Evolutionary conservation across 2,888 invertebrate species (phyloP).

Genomic region (Galeruca laticollis): DNA sequence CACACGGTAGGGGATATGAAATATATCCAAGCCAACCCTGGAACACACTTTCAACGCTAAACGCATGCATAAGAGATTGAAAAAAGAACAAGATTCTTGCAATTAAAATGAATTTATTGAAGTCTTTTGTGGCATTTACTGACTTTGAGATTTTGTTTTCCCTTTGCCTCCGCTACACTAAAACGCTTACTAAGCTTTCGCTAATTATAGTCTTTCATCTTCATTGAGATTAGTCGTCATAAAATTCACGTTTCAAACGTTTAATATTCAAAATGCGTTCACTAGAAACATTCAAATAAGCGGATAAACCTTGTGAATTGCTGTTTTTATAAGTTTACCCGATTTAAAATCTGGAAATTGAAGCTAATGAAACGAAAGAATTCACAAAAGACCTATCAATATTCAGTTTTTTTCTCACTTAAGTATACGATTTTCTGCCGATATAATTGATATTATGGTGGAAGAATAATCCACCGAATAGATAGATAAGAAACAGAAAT

Average conservation of each 20-base stretch:
- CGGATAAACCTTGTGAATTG: too few species aligned
- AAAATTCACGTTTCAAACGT: slow-evolving; percentile 1
- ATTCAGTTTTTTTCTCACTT: too few species aligned
- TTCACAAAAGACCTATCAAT: too few species aligned
- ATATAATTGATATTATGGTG: too few species aligned
- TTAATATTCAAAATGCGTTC: not conserved
- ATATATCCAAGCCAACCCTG: not conserved
- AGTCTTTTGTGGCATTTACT: not conserved
- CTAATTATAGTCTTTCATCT: not conserved
- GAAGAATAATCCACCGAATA: too few species aligned
- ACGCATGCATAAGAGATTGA: not conserved
- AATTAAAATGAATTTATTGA: slow-evolving; percentile 12
- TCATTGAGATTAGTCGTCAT: not conserved
- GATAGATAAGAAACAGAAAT: too few species aligned
- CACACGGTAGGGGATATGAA: too few species aligned
- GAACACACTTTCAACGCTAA: not conserved
- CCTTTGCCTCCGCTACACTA: not conserved
- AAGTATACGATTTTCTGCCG: too few species aligned
- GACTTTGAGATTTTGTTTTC: slow-evolving; percentile 4
- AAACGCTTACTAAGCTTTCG: not conserved
- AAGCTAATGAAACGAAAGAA: too few species aligned
- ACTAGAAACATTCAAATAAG: not conserved
- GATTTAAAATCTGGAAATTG: too few species aligned
- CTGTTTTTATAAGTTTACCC: too few species aligned
- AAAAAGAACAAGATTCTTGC: not conserved